Conservation (phyloP, 2,888 invertebrate species). For the Leistus spinibarbis region DNA sequence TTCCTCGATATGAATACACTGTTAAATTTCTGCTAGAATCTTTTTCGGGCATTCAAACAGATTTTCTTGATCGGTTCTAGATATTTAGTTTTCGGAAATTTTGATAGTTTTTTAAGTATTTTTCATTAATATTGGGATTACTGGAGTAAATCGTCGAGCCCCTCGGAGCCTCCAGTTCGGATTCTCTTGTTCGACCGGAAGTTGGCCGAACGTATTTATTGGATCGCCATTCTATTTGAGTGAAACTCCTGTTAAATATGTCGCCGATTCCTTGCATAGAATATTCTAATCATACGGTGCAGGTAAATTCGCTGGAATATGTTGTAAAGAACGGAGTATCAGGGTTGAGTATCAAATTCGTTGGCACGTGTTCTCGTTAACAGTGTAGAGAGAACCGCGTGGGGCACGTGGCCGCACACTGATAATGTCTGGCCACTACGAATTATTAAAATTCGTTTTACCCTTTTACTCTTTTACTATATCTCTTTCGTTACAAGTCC, state of each 20-base stretch:
- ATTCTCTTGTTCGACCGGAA: no score
- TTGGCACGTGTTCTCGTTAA: background rate
- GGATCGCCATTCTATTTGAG: no score
- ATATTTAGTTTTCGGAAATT: no score
- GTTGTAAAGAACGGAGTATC: background rate
- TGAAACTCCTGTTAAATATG: no score
- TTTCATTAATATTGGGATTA: no score
- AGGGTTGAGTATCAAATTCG: background rate
- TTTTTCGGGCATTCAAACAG: background rate
- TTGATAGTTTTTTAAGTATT: no score
- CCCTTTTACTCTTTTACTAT: slow-evolving; percentile 53
- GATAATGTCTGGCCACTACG: slow-evolving; percentile 52
- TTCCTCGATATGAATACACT: slow-evolving; percentile 19
- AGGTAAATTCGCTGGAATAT: background rate
- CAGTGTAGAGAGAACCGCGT: slow-evolving; percentile 12
- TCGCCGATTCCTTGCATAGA: no score
- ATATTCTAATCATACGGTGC: no score
- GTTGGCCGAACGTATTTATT: no score
- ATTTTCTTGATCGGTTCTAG: no score
- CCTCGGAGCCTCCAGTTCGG: no score
- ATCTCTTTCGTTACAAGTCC: slow-evolving; percentile 48
- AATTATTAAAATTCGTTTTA: slow-evolving; percentile 54
- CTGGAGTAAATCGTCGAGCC: no score
- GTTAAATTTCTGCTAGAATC: background rate
- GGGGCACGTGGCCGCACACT: slow-evolving; percentile 33